Conservation (phyloP, 2,113 vertebrate genomes). For the Piaya cayana region DNA sequence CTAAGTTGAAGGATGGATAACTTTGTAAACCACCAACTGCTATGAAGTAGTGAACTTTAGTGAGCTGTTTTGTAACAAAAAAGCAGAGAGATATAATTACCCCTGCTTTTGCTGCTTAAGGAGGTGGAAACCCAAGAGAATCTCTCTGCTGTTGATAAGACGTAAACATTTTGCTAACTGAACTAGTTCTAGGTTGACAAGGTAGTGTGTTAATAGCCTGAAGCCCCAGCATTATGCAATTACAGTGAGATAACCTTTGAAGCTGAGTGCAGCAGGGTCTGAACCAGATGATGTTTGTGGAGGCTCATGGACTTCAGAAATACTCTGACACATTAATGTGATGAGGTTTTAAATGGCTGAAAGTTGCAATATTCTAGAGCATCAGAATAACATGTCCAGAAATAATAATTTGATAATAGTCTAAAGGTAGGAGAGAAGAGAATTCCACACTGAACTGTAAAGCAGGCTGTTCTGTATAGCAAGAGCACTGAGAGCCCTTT, state of each 20-base stretch:
- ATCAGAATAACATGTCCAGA: neutral
- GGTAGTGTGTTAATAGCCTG: neutral
- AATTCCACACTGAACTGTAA: neutral
- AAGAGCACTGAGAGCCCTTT: neutral
- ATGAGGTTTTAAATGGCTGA: neutral
- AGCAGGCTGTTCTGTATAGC: neutral
- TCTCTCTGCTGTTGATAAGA: neutral
- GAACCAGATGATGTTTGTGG: neutral
- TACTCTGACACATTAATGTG: neutral
- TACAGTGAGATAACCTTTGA: neutral
- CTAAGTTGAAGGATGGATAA: neutral
- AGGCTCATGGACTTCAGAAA: neutral
- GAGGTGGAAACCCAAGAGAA: neutral
- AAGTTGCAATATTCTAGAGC: neutral
- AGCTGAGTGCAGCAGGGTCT: neutral
- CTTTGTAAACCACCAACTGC: neutral
- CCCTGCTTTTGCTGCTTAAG: neutral
- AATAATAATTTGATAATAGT: neutral
- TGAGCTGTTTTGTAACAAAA: neutral
- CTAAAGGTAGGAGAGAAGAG: neutral
- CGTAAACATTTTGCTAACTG: neutral
- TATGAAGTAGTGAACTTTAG: neutral
- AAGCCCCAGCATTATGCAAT: neutral
- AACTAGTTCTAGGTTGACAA: neutral
- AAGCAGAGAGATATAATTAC: neutral